Evolutionary conservation across 2,113 vertebrate species (phyloP), one percentile per base, ranked within the genome.

Genomic region (Crotalus tigris): DNA sequence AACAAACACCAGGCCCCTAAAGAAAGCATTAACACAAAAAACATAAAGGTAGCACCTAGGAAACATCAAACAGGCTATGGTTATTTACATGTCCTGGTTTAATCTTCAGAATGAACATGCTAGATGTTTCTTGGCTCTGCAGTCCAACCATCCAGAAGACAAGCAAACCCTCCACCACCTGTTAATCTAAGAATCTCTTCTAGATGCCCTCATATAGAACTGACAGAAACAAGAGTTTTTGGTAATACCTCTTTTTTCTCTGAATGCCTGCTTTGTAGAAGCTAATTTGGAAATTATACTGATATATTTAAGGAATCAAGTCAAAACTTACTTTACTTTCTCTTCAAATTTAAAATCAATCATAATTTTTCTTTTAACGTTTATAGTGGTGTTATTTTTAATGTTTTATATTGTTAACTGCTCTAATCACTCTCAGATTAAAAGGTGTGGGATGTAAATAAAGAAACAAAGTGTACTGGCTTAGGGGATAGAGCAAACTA

Each of bases 1-100:
- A 57, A 99, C 96, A 53, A 99, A 99, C 95, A 99, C 97, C 39
- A 99, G 97, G 10, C 98, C 99, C 97, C 99, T 99, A 97, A 26
- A 94, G 29, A 92, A 93, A 96, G 54, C 29, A 94, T 93, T 91
- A 97, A 94, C 19, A 85, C 15, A 94, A 7, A 96, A 69, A 49
- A 9, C 87, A 95, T 96, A 88, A 97, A 94, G 1, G 0, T 57
- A 54, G 87, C 85, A 95, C 92, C 46, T 88, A 88, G 75, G 81
- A 61, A 87, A 49, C 1, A 17, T 90, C 61, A 94, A 90, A 93
- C 92, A 89, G 94, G 89, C 88, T 89, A 88, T 92, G 91, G 89
- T 81, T 39, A 44, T 81, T 81, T 81, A 81, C 3, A 81, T 44
- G 17, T 81, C 33, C 33, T 44, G 75, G 7, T 87, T 87, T 87